Percentiles rank a stretch among this genome's conserved stretches.
These are phyloP conservation scores for Tachina lurida DNA, from an alignment of 2,888 invertebrate genomes.

Conservation along the genomic window DNA sequence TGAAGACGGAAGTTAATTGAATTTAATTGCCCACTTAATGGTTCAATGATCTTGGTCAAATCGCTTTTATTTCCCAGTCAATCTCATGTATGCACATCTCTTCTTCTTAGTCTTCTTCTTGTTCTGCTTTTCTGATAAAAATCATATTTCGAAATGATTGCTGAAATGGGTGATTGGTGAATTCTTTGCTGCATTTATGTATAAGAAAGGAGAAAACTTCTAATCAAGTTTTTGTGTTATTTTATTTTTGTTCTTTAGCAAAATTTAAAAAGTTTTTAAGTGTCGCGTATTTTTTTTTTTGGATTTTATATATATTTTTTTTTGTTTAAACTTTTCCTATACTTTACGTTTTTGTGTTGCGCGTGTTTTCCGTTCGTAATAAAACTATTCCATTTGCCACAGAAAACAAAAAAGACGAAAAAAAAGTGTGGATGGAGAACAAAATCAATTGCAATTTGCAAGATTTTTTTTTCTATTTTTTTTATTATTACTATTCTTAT, in stretches of 20 bases:
- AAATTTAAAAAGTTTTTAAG: constrained; percentile 69
- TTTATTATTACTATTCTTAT: constrained; percentile 14
- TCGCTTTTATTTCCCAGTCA: constrained; percentile 47
- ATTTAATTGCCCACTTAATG: constrained; percentile 82
- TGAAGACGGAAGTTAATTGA: constrained; percentile 79
- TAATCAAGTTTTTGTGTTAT: constrained; percentile 49
- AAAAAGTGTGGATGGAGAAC: constrained; percentile 18
- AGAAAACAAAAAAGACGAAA: constrained; percentile 9
- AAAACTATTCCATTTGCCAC: constrained; percentile 69
- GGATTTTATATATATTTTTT: background rate
- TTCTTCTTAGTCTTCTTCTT: background rate
- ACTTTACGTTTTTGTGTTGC: constrained; percentile 61
- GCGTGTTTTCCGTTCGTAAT: constrained; percentile 68
- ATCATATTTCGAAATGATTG: constrained; percentile 44
- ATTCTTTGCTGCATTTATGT: constrained; percentile 11
- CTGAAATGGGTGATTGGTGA: constrained; percentile 24
- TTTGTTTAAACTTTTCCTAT: constrained; percentile 62
- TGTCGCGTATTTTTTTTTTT: constrained; percentile 43
- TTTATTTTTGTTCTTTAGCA: constrained; percentile 39
- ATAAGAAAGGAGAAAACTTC: constrained; percentile 49
- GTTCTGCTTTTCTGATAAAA: constrained; percentile 8
- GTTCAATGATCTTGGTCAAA: constrained; percentile 79
- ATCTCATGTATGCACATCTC: constrained; percentile 53
- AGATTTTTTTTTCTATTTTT: background rate
- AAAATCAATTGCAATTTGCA: constrained; percentile 69